Percentiles rank a stretch among this genome's conserved stretches.
Conservation (phyloP, 2,797 vertebrate genomes). For the Sternotherus odoratus region DNA sequence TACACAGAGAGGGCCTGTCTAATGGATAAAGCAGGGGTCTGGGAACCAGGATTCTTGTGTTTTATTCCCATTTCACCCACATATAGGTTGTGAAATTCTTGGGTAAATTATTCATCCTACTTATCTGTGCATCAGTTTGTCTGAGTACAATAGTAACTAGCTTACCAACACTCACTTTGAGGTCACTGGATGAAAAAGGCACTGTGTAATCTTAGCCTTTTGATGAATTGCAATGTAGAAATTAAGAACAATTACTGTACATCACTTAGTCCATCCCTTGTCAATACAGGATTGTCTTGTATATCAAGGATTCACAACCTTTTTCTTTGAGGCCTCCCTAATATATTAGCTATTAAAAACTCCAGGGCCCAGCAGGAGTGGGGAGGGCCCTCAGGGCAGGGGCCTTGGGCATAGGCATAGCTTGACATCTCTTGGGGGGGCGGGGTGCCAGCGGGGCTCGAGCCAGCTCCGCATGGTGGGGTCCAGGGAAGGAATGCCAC, state of each 20-base stretch:
- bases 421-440: too few relatives aligned
- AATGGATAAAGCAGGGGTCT: neutral
- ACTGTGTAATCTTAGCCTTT: too few relatives aligned
- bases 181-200: neutral
- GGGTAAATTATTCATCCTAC: too few relatives aligned
- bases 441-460: too few relatives aligned
- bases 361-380: too few relatives aligned
- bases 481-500: too few relatives aligned
- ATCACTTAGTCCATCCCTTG: neutral
- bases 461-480: too few relatives aligned
- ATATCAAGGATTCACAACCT: too few relatives aligned
- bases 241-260: neutral
- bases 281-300: neutral
- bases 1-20: neutral
- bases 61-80: neutral
- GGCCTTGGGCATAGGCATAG: too few relatives aligned
- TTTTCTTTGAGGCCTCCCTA: too few relatives aligned
- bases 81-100: neutral
- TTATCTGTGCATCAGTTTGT: neutral
- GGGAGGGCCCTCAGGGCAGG: too few relatives aligned
- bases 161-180: neutral
- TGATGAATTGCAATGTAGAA: neutral
- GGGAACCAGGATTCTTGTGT: neutral
- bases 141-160: neutral
- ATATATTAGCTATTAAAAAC: too few relatives aligned